Conservation (phyloP, 2,797 vertebrate species). For the Chelonia mydas region DNA sequence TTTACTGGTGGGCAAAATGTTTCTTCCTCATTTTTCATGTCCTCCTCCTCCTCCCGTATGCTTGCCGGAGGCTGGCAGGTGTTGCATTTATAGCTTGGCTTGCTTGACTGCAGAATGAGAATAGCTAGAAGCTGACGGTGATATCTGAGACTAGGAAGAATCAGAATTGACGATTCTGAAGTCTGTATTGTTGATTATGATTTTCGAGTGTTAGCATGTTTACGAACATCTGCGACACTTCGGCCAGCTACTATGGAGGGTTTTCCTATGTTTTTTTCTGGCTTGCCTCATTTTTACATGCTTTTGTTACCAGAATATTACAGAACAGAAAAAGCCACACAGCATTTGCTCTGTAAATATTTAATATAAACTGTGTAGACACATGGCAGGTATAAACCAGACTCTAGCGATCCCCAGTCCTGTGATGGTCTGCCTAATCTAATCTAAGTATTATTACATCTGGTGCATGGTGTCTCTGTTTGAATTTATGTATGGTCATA, state of each 20-base stretch:
- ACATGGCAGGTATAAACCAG: constrained; percentile 59
- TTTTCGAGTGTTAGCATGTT: background rate
- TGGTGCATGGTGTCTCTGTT: background rate
- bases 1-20: background rate
- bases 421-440: constrained; percentile 51
- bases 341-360: constrained; percentile 64
- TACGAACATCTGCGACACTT: constrained; percentile 9
- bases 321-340: constrained; percentile 43
- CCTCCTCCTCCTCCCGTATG: background rate
- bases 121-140: background rate
- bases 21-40: background rate
- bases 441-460: constrained; percentile 13
- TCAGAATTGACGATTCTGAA: background rate
- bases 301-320: constrained; percentile 39
- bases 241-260: background rate
- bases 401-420: background rate
- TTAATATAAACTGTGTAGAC: constrained; percentile 36
- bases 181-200: background rate
- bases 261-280: background rate
- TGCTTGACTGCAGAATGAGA: background rate
- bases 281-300: constrained; percentile 38
- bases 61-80: background rate
- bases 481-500: constrained; percentile 21
- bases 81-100: background rate
- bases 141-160: background rate